These are phyloP conservation scores for Paraescarpia echinospica DNA, from an alignment of 1,140 invertebrate genomes.

Conservation along the genomic window DNA sequence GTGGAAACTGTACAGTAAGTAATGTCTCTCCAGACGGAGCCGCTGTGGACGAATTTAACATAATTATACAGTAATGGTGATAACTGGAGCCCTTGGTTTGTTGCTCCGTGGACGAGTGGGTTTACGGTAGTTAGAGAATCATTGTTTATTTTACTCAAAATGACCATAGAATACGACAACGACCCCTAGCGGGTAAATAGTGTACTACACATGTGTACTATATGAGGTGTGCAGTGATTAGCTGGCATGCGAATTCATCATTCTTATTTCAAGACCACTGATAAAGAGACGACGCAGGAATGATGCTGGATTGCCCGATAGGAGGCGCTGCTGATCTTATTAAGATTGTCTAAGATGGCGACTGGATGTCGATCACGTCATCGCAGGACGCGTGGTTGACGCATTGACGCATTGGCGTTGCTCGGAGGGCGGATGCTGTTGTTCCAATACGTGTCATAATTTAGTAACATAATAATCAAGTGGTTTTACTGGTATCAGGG, in stretches of 20 bases:
- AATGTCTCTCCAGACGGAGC: no score
- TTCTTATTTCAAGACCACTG: background rate
- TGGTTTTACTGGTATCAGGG: no score
- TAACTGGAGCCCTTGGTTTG: no score
- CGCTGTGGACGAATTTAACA: no score
- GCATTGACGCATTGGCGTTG: background rate
- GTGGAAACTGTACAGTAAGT: no score
- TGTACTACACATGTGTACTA: background rate
- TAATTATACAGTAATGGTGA: no score
- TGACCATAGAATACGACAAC: background rate
- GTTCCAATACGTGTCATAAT: no score
- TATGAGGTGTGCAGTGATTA: background rate
- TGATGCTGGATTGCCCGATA: background rate
- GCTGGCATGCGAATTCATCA: background rate
- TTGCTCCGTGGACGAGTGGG: no score
- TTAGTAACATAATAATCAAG: no score
- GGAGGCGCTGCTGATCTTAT: background rate
- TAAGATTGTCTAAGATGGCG: background rate
- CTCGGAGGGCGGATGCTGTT: no score
- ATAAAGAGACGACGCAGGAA: background rate
- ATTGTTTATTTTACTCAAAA: background rate
- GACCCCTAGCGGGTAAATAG: background rate
- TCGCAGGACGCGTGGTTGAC: background rate
- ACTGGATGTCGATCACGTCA: background rate
- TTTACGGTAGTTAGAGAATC: no score